phyloP scores from a whole-genome alignment of 2,113 vertebrate species.

The Neopipo cinnamomea region DNA sequence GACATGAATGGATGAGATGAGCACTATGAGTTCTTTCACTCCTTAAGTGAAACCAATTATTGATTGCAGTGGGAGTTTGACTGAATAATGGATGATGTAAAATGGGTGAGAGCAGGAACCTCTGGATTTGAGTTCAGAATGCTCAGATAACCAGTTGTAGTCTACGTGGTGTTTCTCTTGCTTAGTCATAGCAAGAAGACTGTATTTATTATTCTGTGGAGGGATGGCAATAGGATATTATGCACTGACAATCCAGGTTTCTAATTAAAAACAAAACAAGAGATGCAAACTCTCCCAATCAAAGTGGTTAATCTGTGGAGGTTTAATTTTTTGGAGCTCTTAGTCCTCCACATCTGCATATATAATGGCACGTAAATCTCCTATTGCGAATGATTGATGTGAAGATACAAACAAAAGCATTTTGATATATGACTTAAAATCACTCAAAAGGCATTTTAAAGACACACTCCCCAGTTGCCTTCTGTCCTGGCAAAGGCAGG shows the following conservation, averaged over 20 bases:
- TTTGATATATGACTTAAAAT: neutral
- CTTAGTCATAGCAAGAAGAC: neutral
- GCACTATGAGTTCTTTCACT: neutral
- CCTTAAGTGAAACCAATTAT: neutral
- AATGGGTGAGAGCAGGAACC: neutral
- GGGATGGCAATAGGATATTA: neutral
- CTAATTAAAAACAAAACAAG: neutral
- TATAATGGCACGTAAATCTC: neutral
- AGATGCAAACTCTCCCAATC: neutral
- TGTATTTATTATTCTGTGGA: neutral
- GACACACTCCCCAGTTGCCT: neutral
- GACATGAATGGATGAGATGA: neutral
- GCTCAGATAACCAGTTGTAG: neutral
- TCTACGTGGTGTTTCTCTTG: accelerated
- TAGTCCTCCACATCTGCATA: neutral
- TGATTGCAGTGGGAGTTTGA: neutral
- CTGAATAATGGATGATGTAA: neutral
- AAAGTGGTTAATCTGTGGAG: neutral
- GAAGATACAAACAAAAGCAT: neutral
- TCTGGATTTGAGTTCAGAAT: accelerated
- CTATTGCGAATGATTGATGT: neutral
- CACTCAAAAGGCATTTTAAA: neutral
- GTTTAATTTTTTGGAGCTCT: neutral
- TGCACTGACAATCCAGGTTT: neutral
- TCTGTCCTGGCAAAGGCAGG: neutral